phyloP scores from a whole-genome alignment of 2,113 vertebrate genomes.

The Chlamydotis undulata region DNA sequence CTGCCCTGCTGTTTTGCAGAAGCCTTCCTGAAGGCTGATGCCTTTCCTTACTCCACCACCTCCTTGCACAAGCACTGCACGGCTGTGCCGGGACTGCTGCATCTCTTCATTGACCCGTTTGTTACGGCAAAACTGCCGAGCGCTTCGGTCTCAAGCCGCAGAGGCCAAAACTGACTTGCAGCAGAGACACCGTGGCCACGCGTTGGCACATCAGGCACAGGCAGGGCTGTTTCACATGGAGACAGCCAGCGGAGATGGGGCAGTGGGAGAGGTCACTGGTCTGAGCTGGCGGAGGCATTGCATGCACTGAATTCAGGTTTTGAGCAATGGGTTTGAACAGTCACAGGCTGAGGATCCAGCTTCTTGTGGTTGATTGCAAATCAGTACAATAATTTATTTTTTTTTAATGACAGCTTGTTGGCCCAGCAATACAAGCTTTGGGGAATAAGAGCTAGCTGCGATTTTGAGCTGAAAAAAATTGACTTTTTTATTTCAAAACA shows the following conservation, averaged over 20 bases:
- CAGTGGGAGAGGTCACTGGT: no score
- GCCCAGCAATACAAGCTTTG: not conserved
- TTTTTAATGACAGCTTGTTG: not conserved
- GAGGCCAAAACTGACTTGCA: not conserved
- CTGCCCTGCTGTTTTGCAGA: not conserved
- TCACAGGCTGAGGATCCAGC: not conserved
- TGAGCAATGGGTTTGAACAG: not conserved
- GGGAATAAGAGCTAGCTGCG: not conserved
- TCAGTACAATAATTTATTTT: not conserved
- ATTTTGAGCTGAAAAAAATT: not conserved
- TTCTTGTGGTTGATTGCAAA: not conserved
- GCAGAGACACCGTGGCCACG: fast-evolving
- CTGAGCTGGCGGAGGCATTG: not conserved
- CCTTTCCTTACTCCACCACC: not conserved
- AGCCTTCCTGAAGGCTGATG: not conserved
- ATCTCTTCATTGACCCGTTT: not conserved
- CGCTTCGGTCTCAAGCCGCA: not conserved
- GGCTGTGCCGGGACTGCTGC: not conserved
- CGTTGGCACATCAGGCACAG: not conserved
- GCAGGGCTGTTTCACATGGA: not conserved
- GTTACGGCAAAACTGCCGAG: not conserved
- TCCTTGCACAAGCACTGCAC: not conserved
- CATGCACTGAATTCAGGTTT: not conserved
- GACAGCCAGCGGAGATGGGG: not conserved
- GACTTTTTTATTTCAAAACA: not conserved